These are phyloP conservation scores for Falco novaeseelandiae DNA, from an alignment of 2,797 vertebrate genomes.

Conservation along the genomic window DNA sequence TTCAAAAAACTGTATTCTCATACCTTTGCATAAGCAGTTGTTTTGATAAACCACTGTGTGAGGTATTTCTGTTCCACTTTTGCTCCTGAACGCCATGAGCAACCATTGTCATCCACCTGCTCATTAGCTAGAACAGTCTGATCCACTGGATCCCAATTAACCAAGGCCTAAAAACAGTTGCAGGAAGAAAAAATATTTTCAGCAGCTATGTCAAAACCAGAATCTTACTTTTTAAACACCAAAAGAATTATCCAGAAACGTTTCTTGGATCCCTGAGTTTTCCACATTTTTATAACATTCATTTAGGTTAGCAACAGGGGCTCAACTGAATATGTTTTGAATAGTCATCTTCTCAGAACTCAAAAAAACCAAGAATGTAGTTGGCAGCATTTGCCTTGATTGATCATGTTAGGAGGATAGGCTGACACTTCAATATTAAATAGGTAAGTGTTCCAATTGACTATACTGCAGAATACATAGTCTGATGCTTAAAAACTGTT, in stretches of 20 bases:
- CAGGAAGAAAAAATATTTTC: not conserved
- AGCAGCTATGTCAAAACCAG: not conserved
- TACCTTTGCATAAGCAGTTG: constrained; percentile 94
- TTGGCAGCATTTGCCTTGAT: not conserved
- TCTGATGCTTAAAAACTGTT: not conserved
- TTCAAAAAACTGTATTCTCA: constrained; percentile 10
- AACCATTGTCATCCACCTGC: constrained; percentile 93
- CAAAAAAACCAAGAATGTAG: not conserved
- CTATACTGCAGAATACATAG: not conserved
- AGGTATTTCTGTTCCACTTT: constrained; percentile 94
- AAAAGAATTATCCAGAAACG: not conserved
- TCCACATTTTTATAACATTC: not conserved
- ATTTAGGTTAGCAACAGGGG: not conserved
- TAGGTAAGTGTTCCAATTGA: not conserved
- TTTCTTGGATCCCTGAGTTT: not conserved
- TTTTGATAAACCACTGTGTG: constrained; percentile 97
- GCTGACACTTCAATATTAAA: not conserved
- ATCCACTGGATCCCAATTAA: constrained; percentile 98
- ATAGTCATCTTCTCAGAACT: not conserved
- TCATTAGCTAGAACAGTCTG: constrained; percentile 96
- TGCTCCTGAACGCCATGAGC: constrained; percentile 96
- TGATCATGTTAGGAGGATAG: not conserved
- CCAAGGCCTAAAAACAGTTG: constrained; percentile 84
- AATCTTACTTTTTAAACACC: not conserved
- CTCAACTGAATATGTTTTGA: not conserved